phyloP scores from a whole-genome alignment of 2,797 vertebrate genomes.

The Phylloscopus collybita region DNA sequence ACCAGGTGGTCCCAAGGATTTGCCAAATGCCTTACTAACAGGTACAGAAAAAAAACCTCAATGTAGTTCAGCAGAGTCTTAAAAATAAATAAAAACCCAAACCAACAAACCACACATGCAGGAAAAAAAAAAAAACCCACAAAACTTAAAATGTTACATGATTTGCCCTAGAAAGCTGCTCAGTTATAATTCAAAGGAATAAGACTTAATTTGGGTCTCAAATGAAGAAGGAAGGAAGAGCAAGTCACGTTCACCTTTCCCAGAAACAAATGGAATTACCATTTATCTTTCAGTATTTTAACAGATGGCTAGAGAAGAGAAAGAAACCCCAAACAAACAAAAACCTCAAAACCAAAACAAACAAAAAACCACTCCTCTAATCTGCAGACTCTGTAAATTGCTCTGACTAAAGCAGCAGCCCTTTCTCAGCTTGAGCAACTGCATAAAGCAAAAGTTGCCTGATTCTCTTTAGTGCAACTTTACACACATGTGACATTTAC shows the following conservation, averaged over 20 bases:
- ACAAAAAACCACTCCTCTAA: not conserved
- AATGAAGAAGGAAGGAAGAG: not conserved
- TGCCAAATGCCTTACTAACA: not conserved
- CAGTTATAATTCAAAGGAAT: not conserved
- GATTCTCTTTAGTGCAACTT: not conserved
- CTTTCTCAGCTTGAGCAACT: not conserved
- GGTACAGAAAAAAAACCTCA: not conserved
- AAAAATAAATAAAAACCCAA: not conserved
- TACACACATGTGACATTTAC: fast-evolving
- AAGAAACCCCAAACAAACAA: not conserved
- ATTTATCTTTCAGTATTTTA: not conserved
- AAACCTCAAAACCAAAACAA: not conserved
- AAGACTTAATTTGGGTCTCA: not conserved
- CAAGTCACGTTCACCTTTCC: not conserved
- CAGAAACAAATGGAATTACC: not conserved
- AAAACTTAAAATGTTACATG: not conserved
- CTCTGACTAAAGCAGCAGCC: not conserved
- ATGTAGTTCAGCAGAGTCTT: not conserved
- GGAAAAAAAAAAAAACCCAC: fast-evolving
- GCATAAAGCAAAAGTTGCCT: not conserved
- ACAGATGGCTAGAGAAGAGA: too few species aligned
- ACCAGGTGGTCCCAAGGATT: not conserved
- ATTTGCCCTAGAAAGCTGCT: not conserved
- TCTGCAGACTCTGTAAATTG: not conserved
- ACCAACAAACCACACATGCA: not conserved